phyloP scores from a whole-genome alignment of 2,113 vertebrate genomes.

The Burhinus oedicnemus region DNA sequence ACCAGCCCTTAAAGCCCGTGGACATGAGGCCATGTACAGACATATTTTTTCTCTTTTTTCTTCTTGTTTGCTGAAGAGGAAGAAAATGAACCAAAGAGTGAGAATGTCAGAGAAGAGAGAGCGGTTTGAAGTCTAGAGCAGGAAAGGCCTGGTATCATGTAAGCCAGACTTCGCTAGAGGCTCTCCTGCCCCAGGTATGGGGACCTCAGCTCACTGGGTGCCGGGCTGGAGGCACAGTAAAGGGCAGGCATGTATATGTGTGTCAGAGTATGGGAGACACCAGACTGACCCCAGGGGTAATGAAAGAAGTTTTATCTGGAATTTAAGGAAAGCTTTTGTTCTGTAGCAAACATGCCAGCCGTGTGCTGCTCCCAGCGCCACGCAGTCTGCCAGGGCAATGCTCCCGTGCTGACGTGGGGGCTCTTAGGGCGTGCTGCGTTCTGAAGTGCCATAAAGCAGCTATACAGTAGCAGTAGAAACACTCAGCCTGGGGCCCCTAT shows the following conservation, averaged over 20 bases:
- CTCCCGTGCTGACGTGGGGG: neutral
- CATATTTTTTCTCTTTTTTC: neutral
- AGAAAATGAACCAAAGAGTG: neutral
- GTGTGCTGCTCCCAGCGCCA: neutral
- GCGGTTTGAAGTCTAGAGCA: neutral
- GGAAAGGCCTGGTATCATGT: neutral
- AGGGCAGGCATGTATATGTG: neutral
- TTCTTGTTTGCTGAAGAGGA: neutral
- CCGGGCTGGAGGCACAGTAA: neutral
- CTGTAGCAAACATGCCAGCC: neutral
- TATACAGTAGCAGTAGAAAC: neutral
- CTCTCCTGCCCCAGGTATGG: neutral
- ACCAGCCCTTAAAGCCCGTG: neutral
- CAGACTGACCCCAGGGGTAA: neutral
- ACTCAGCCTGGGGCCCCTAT: neutral
- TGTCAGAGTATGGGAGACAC: neutral
- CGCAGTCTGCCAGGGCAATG: neutral
- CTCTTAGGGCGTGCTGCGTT: neutral
- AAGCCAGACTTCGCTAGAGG: neutral
- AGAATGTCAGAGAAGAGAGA: neutral
- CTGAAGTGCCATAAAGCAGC: neutral
- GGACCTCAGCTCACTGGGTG: fast-evolving
- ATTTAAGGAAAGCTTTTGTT: neutral
- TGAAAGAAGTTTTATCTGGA: neutral
- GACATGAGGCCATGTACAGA: neutral